Percentiles rank a stretch among this genome's conserved stretches.
Conservation (phyloP, 2,888 invertebrate species). For the Cephus spinipes region DNA sequence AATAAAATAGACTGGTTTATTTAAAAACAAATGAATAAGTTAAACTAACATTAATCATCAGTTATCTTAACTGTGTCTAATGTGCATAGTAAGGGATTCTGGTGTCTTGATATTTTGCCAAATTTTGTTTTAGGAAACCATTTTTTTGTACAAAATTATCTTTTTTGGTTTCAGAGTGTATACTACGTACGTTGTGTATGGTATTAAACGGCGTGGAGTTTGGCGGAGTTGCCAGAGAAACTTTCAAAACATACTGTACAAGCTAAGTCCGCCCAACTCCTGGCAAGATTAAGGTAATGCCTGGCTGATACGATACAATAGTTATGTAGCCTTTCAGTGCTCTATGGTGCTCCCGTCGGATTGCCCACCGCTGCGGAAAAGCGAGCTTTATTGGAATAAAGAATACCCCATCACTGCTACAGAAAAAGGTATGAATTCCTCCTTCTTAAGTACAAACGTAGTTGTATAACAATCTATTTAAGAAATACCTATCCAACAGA, state of each 20-base stretch:
- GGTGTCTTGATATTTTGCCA: not conserved
- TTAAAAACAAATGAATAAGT: not conserved
- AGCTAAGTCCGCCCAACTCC: slow-evolving; percentile 32
- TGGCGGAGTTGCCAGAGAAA: not conserved
- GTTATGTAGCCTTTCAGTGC: slow-evolving; percentile 31
- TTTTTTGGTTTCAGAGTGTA: not conserved
- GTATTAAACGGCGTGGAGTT: not conserved
- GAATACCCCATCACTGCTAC: not conserved
- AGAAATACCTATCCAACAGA: not conserved
- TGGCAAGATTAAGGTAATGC: slow-evolving; percentile 42
- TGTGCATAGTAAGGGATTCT: not conserved
- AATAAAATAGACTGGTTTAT: not conserved
- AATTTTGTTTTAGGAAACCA: too few species aligned
- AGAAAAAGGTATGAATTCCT: not conserved
- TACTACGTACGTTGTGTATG: not conserved
- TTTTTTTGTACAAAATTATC: not conserved
- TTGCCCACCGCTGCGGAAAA: slow-evolving; percentile 6
- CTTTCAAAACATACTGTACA: slow-evolving; percentile 27
- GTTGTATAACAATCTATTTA: not conserved
- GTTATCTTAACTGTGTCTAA: not conserved
- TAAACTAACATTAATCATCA: not conserved
- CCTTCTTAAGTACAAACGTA: not conserved
- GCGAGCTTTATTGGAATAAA: not conserved
- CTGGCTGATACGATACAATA: slow-evolving; percentile 35
- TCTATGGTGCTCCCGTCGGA: slow-evolving; percentile 33